Evolutionary conservation across 2,888 invertebrate genomes (phyloP), one percentile per base, ranked within the genome.

Genomic region (Mesorhabditis sp.): DNA sequence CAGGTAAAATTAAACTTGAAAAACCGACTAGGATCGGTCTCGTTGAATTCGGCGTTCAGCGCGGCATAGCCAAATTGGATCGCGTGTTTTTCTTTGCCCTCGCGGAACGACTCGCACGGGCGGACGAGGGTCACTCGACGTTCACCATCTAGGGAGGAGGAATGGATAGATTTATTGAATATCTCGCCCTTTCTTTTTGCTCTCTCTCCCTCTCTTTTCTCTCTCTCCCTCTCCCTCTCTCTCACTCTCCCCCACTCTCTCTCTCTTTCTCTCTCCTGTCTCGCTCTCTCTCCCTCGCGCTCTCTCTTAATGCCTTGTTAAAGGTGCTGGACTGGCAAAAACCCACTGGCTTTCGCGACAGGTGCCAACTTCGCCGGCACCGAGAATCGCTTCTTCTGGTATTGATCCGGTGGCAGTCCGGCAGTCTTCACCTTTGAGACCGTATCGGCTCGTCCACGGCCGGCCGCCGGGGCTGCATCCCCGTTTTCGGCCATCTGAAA

Each of bases 21-120:
- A 50, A 50, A 5, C 41, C 5, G 41, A 67, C 5, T 42, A 5
- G 7, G n/a, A 15, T 62, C 13, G 13, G 43, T 15, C 41, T 67
- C 61, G 41, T 62, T 62, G 50, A 42, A 28, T 67, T 67, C 67
- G 4, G 62, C 69, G 42, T 71, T 73, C 65, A 75, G 41, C 4
- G 75, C 73, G n/a, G 75, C 75, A 43, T 74, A 75, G 1, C 75
- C 75, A 58, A 74, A 76, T 5, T 72, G 72, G 28, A 74, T 71
- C 4, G 50, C 28, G 28, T 74, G 70, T 13, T 63, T 50, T 58
- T 73, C 73, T 65, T 73, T 75, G 65, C 72, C 71, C 43, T 75
- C 75, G 65, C 75, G 72, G 71, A 28, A 67, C 63, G 44, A 50
- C 10, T 62, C 45, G 42, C 5, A 42, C 50, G n/a, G 41, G 4